Evolutionary conservation across 2,113 vertebrate genomes (phyloP).

Genomic region (Planiliza haematocheilus): DNA sequence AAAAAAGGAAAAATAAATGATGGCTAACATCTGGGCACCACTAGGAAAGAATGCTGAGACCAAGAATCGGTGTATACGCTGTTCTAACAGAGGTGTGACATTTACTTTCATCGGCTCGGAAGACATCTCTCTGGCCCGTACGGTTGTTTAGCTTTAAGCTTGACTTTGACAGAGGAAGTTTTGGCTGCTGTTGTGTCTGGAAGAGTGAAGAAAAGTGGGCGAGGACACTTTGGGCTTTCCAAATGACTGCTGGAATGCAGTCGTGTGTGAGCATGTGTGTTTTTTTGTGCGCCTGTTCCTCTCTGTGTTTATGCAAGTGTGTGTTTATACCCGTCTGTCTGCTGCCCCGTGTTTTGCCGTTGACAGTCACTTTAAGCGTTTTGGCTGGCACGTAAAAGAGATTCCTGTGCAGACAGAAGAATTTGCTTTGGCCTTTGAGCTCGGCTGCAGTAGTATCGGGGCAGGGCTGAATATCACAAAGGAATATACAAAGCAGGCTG

Average conservation of each 20-base stretch:
- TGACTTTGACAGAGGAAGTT: slow-evolving; percentile 62
- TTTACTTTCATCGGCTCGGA: slow-evolving; percentile 39
- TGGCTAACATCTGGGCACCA: slow-evolving; percentile 60
- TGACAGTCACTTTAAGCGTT: slow-evolving; percentile 67
- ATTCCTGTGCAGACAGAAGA: slow-evolving; percentile 67
- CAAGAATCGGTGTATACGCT: slow-evolving; percentile 20
- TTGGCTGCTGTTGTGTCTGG: slow-evolving; percentile 80
- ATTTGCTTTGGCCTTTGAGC: slow-evolving; percentile 61
- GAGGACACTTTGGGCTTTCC: slow-evolving; percentile 58
- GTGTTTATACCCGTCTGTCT: slow-evolving; percentile 66
- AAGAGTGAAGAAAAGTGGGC: slow-evolving; percentile 62
- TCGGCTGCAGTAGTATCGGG: slow-evolving; percentile 37
- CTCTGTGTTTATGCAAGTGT: slow-evolving; percentile 33
- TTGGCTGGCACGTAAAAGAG: slow-evolving; percentile 67
- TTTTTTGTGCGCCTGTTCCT: slow-evolving; percentile 8
- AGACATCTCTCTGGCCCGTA: slow-evolving; percentile 45
- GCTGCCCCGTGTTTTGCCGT: slow-evolving; percentile 56
- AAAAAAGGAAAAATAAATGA: not conserved
- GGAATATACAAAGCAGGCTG: not conserved
- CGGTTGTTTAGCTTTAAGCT: slow-evolving; percentile 61
- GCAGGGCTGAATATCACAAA: slow-evolving; percentile 28
- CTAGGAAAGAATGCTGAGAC: slow-evolving; percentile 49
- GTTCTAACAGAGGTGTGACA: slow-evolving; percentile 53
- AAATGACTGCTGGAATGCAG: slow-evolving; percentile 72
- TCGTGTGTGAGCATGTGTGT: slow-evolving; percentile 59